Evolutionary conservation across 2,797 vertebrate species (phyloP).

Genomic region (Rhinogobio ventralis): DNA sequence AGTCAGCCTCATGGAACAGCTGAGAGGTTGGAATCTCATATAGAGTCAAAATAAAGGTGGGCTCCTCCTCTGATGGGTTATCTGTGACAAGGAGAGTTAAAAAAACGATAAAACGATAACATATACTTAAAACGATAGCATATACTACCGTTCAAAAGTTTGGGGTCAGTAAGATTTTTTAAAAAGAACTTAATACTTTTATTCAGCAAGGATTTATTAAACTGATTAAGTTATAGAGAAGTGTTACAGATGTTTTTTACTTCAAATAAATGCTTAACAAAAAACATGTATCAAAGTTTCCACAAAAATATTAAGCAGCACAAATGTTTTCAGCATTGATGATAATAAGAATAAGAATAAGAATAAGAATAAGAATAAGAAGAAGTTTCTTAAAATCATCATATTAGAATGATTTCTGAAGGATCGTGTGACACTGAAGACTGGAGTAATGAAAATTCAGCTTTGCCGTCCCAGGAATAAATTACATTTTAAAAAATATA

Average conservation of each 20-base stretch:
- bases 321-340: not conserved
- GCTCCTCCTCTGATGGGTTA: constrained; percentile 47
- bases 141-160: not conserved
- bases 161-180: not conserved
- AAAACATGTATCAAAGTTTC: not conserved
- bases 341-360: not conserved
- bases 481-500: too few species aligned
- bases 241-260: not conserved
- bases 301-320: not conserved
- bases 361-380: not conserved
- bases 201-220: not conserved
- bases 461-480: too few species aligned
- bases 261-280: not conserved
- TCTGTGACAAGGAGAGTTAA: constrained; percentile 11
- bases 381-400: not conserved
- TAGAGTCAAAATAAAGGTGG: constrained; percentile 64
- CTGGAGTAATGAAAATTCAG: too few species aligned
- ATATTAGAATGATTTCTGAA: not conserved
- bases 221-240: not conserved
- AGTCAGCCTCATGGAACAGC: constrained; percentile 11
- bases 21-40: constrained; percentile 61
- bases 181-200: not conserved
- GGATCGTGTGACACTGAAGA: too few species aligned
- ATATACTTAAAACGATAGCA: not conserved
- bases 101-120: too few species aligned